Evolutionary conservation across 23 tunicate genomes (phyloP), one percentile per base, ranked within the genome.

Genomic region (Halocynthia roretzi): DNA sequence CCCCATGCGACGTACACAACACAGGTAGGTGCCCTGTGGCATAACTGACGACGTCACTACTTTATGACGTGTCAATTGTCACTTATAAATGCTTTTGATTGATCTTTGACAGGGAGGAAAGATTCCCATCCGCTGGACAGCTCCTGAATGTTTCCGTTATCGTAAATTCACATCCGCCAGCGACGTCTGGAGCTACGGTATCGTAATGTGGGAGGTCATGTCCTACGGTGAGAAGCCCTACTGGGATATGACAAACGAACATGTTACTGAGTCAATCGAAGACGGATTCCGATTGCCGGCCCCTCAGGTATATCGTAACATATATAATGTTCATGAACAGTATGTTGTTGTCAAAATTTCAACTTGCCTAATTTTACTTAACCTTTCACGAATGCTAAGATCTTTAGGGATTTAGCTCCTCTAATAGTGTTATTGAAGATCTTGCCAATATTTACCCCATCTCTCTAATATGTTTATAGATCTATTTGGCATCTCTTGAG

Each of bases 191-290:
- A 88, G 95, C 70, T 88, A 71, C 83, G 95, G 95, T 7, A 79
- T 88, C 0, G 75, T 88, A 17, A 80, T 76, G 86, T 88, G 95
- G 95, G 95, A 88, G 68, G 88, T 88, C 51, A 88, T 88, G 95
- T 80, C 95, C 5, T 84, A 83, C 78, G 95, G 89, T 15, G 95
- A 88, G 67, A 78, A 78, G 58, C 95, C 95, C 11, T 88, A 80
- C 62, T 88, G 95, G 95, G 95, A 88, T 51, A 88, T 88, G 95
- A 53, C 81, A 7, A 88, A 88, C 56, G 95, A 88, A n/a, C 85
- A 84, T 56, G 95, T 88, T 7, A 72, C 75, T 50, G 86, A 84
- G 53, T 70, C 71, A 18, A 84, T 88, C 5, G 80, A 80, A 67
- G 82, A 88, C 66, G 95, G 95, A 21, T 80, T 73, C 70, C 71